Conservation (phyloP, 2,797 vertebrate species). For the Galaxias olidus region DNA sequence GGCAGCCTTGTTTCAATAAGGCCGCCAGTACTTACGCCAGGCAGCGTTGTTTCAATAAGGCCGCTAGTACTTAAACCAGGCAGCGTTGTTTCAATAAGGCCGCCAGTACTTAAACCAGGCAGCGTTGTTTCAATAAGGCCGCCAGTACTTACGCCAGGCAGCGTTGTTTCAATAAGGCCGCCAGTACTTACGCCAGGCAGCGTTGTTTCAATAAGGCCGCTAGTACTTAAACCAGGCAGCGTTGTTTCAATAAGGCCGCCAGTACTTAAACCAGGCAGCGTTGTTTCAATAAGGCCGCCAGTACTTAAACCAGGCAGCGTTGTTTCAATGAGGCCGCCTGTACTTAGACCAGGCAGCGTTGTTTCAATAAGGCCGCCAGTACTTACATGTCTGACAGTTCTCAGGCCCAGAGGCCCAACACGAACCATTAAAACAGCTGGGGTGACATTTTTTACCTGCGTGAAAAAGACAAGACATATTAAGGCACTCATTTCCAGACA, state of each 20-base stretch:
- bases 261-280: slow-evolving; percentile 80
- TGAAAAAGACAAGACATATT: slow-evolving; percentile 12
- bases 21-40: slow-evolving; percentile 79
- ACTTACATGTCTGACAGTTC: slow-evolving; percentile 92
- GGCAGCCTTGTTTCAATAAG: background rate
- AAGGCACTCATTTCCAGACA: background rate
- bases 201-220: background rate
- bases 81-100: background rate
- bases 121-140: background rate
- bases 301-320: too few species aligned
- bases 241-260: background rate
- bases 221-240: slow-evolving; percentile 78
- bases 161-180: background rate
- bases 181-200: slow-evolving; percentile 83
- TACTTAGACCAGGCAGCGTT: background rate
- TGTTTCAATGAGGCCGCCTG: too few species aligned
- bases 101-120: slow-evolving; percentile 78
- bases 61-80: slow-evolving; percentile 75
- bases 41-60: background rate
- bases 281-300: background rate
- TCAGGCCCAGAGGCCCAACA: slow-evolving; percentile 88
- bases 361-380: too few species aligned
- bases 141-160: slow-evolving; percentile 83
- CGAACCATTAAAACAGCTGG: slow-evolving; percentile 82
- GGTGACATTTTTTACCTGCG: slow-evolving; percentile 85